A percentile compares a stretch with the other conserved stretches of the same genome.
Conservation (phyloP, 1,140 invertebrate genomes). For the Druon quercuslanigerum region DNA sequence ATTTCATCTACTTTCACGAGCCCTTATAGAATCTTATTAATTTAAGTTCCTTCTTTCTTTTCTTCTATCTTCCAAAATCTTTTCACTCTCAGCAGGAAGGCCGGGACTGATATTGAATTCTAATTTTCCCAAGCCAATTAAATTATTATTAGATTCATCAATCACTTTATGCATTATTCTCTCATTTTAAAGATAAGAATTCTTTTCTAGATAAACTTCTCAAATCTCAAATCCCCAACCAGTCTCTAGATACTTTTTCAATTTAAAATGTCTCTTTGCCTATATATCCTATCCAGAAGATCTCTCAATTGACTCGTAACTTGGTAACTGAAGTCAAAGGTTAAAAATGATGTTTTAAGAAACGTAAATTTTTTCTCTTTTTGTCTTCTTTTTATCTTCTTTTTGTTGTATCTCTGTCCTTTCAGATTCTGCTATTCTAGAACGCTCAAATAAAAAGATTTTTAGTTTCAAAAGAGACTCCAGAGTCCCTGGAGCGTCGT, state of each 20-base stretch:
- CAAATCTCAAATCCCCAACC: too few species aligned
- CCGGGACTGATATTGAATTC: neutral
- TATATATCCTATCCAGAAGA: too few species aligned
- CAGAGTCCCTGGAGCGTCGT: slow-evolving; percentile 41
- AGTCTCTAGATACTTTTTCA: too few species aligned
- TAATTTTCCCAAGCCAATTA: neutral
- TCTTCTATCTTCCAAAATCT: neutral
- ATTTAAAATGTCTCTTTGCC: too few species aligned
- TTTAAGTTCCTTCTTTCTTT: neutral
- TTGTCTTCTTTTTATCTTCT: too few species aligned
- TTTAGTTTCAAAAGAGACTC: slow-evolving; percentile 36
- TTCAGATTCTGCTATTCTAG: neutral
- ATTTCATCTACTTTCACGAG: neutral
- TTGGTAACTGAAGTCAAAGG: too few species aligned
- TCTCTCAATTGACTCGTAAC: too few species aligned
- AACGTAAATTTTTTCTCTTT: neutral
- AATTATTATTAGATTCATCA: neutral
- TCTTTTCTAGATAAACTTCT: too few species aligned
- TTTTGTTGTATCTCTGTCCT: neutral
- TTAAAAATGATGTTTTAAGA: neutral
- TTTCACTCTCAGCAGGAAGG: neutral
- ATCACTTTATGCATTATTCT: slow-evolving; percentile 5
- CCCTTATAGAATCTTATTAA: neutral
- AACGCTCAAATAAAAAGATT: neutral
- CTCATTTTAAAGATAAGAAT: neutral